phyloP scores from a whole-genome alignment of 92 coral and sea anemone species.

The Meandrina meandrites region DNA sequence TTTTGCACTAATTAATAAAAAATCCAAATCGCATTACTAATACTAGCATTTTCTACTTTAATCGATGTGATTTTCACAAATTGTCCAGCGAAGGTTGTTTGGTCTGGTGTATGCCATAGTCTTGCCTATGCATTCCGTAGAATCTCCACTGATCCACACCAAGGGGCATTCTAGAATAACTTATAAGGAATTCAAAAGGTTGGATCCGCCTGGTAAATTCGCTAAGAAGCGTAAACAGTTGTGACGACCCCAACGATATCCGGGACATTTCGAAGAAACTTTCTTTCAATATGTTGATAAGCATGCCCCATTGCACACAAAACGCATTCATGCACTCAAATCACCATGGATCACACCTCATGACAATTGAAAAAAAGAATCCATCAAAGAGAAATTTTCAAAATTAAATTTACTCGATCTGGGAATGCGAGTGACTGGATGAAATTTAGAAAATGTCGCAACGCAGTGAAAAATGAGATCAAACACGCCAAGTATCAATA shows the following conservation, averaged over 20 bases:
- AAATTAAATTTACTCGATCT: conserved; percentile 11
- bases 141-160: conserved; percentile 27
- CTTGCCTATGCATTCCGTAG: conserved; percentile 53
- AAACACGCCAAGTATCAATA: conserved; percentile 33
- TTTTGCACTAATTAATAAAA: conserved; percentile 6
- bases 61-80: background rate
- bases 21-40: conserved; percentile 48
- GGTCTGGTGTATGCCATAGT: conserved; percentile 30
- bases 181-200: conserved; percentile 37
- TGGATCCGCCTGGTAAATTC: background rate
- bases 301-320: conserved; percentile 37
- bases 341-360: too few relatives aligned
- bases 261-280: conserved; percentile 44
- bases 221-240: conserved; percentile 19
- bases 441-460: conserved; percentile 28
- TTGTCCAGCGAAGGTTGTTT: conserved; percentile 24
- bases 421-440: conserved; percentile 15
- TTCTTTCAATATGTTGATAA: conserved; percentile 25
- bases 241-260: conserved; percentile 42
- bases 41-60: background rate
- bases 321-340: conserved; percentile 10
- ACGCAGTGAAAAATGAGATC: conserved; percentile 36
- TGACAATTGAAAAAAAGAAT: conserved; percentile 2
- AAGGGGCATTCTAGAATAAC: conserved; percentile 47
- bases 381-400: background rate